Conservation (phyloP, 2,888 invertebrate species). For the Theretra japonica region DNA sequence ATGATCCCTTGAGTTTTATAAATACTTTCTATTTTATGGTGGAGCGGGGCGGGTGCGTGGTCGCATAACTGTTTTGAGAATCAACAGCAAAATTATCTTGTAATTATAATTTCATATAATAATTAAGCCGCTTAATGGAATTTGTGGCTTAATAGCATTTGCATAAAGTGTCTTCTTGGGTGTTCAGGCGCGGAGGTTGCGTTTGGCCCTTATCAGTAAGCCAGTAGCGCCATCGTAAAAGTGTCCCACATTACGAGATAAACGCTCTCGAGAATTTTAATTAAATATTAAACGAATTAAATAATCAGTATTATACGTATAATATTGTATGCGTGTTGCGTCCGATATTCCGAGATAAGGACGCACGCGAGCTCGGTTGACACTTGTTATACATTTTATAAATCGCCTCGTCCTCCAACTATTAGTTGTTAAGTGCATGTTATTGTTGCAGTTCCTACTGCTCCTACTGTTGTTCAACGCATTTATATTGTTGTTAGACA, state of each 20-base stretch:
- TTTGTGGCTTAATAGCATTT: slow-evolving; percentile 73
- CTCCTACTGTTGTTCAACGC: slow-evolving; percentile 39
- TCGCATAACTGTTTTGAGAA: slow-evolving; percentile 77
- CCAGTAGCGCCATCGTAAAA: slow-evolving; percentile 83
- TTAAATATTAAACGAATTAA: slow-evolving; percentile 85
- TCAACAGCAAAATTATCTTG: slow-evolving; percentile 81
- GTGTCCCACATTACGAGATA: slow-evolving; percentile 84
- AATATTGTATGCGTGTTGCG: slow-evolving; percentile 79
- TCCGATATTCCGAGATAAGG: slow-evolving; percentile 70
- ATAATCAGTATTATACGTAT: slow-evolving; percentile 84
- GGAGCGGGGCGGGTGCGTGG: slow-evolving; percentile 64
- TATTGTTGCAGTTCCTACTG: slow-evolving; percentile 45
- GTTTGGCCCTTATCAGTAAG: slow-evolving; percentile 76
- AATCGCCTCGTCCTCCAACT: slow-evolving; percentile 52
- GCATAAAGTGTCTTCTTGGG: slow-evolving; percentile 78
- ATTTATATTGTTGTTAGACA: slow-evolving; percentile 44
- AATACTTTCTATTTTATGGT: slow-evolving; percentile 74
- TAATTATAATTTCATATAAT: slow-evolving; percentile 82
- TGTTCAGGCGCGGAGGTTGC: slow-evolving; percentile 63
- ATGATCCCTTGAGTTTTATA: slow-evolving; percentile 65
- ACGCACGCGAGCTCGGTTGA: slow-evolving; percentile 65
- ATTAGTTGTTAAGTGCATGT: slow-evolving; percentile 62
- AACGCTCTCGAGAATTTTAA: slow-evolving; percentile 83
- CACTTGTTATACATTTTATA: slow-evolving; percentile 60
- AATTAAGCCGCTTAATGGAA: slow-evolving; percentile 70